A percentile compares a stretch with the other conserved stretches of the same genome.
Conservation (phyloP, 1,140 invertebrate species). For the Melipona quadrifasciata region DNA sequence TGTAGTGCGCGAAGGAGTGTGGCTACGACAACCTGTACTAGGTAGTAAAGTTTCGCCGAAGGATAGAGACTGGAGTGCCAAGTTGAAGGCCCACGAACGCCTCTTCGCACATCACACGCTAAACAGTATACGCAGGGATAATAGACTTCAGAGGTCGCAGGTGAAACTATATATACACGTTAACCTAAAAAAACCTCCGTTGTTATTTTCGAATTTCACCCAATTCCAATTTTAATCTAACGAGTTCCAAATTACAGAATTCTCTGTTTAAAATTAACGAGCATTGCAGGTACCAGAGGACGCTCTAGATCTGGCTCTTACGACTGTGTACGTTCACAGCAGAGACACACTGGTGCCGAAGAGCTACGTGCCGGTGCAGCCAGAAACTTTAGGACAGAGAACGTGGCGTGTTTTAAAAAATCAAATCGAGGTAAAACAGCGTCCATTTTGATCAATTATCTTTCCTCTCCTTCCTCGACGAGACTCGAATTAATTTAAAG, state of each 20-base stretch:
- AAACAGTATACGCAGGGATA: slow-evolving; percentile 74
- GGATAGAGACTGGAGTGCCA: slow-evolving; percentile 71
- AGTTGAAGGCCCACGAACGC: slow-evolving; percentile 73
- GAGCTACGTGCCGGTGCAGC: slow-evolving; percentile 71
- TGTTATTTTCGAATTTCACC: not conserved
- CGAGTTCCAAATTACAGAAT: not conserved
- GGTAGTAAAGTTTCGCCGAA: slow-evolving; percentile 69
- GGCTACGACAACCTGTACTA: slow-evolving; percentile 71
- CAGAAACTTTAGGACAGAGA: slow-evolving; percentile 73
- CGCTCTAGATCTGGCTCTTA: slow-evolving; percentile 74
- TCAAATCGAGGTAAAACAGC: slow-evolving; percentile 71
- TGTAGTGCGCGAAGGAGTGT: slow-evolving; percentile 73
- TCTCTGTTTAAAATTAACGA: not conserved
- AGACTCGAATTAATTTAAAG: not conserved
- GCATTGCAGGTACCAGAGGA: slow-evolving; percentile 73
- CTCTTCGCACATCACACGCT: slow-evolving; percentile 79
- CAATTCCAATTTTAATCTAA: too few relatives aligned
- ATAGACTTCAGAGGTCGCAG: slow-evolving; percentile 68
- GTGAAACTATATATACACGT: slow-evolving; percentile 18
- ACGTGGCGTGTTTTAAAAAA: slow-evolving; percentile 79
- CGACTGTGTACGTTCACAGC: slow-evolving; percentile 73
- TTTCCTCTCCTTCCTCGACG: not conserved
- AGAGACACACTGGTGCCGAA: slow-evolving; percentile 73
- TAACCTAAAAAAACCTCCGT: not conserved
- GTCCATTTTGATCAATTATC: not conserved